Percentiles rank a stretch among this genome's conserved stretches.
These are phyloP conservation scores for Cygnus olor DNA, from an alignment of 2,797 vertebrate species.

Conservation along the genomic window DNA sequence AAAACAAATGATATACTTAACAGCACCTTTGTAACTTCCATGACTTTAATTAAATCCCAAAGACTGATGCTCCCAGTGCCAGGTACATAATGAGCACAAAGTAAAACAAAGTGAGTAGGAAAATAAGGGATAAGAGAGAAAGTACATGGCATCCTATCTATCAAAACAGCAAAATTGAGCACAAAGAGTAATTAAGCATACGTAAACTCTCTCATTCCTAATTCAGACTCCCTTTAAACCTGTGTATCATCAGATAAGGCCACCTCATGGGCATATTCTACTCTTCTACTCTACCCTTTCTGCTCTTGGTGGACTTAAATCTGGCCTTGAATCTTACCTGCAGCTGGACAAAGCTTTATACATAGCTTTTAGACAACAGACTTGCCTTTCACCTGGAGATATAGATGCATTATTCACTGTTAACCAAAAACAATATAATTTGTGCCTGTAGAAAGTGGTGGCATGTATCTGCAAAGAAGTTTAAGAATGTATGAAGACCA, in stretches of 20 bases:
- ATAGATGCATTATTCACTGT: neutral
- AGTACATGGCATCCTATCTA: neutral
- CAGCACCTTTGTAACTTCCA: neutral
- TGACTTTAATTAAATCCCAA: neutral
- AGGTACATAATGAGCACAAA: neutral
- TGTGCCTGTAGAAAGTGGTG: neutral
- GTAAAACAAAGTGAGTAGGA: neutral
- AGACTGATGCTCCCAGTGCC: neutral
- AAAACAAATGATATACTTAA: neutral
- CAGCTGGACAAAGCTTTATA: neutral
- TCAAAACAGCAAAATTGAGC: neutral
- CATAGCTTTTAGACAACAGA: neutral
- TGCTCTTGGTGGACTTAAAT: neutral
- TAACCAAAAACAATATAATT: neutral
- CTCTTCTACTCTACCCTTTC: neutral
- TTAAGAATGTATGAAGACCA: rapidly evolving
- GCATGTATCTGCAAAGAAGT: neutral
- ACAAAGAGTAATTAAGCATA: rapidly evolving
- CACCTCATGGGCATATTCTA: neutral
- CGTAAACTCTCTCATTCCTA: neutral
- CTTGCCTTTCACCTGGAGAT: neutral
- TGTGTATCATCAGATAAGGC: neutral
- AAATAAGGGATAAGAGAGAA: neutral
- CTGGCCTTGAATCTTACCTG: neutral
- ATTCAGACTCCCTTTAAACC: neutral